Base-by-base conservation (phyloP, 1,140 invertebrate genomes). In the Lasioglossum albipes region DNA sequence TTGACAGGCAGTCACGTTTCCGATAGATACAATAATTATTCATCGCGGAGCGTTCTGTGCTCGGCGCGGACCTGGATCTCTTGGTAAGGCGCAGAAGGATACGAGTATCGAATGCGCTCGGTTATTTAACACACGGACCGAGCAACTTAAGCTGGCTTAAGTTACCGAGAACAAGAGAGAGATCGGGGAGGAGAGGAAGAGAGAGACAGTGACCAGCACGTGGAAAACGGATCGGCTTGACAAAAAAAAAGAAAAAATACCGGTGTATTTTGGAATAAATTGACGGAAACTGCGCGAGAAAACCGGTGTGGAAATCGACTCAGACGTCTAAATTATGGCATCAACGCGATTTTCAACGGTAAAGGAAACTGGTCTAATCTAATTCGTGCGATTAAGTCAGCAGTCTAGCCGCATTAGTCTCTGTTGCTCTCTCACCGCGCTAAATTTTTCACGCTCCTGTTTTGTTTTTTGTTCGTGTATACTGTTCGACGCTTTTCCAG, bases 51-150 rank as follows among this genome's bases (percentile, higher is more conserved):
- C 27, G 20, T 54, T 54, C 68, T 27, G 27, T n/a, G 52, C 57
- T 18, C 57, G 57, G 7, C n/a, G 52, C 10, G 36, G 73, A 54
- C 3, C 20, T 74, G 71, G 42, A 66, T 74, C 22, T 22, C 36
- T 67, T 10, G 42, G 71, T 74, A 66, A 59, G 22, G 22, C 22
- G 13, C 12, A 66, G 70, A 72, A 67, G 41, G 62, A 79, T 78
- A 78, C 31, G 18, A 0, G 3, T 75, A 83, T 84, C 77, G 79
- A 59, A 31, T 76, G 45, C 64, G 31, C 27, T 22, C 57, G 52
- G 54, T 62, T 80, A 80, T 79, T 54, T 27, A 71, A 65, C 27
- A 20, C 70, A 54, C 2, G 13, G 2, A n/a, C 7, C 57, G 20
- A 0, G 52, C 65, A 74, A 79, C 20, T 4, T 13, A 45, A 79